A percentile compares a stretch with the other conserved stretches of the same genome.
These are phyloP conservation scores for Diadema setosum DNA, from an alignment of 35 echinoderm and acorn worm species.

Conservation along the genomic window DNA sequence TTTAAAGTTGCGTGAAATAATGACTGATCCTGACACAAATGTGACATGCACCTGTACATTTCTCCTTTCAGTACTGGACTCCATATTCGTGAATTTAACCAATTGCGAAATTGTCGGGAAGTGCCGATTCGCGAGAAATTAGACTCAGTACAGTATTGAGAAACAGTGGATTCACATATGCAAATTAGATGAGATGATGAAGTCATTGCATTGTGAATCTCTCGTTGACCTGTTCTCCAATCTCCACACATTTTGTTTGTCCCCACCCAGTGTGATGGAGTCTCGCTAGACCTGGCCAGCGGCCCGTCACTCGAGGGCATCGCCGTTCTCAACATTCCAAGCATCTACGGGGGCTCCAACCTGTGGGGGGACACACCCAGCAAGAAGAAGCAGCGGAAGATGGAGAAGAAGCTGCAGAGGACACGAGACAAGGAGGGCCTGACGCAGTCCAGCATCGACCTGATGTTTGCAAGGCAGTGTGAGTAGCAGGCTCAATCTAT, in stretches of 20 bases:
- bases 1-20: no score
- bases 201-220: no score
- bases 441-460: constrained; percentile 84
- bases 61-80: no score
- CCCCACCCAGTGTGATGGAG: constrained; percentile 79
- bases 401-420: constrained; percentile 79
- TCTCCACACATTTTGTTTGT: not conserved
- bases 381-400: constrained; percentile 75
- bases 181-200: no score
- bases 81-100: no score
- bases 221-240: not conserved
- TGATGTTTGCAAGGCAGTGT: constrained; percentile 92
- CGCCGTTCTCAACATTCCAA: constrained; percentile 95
- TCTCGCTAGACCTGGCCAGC: constrained; percentile 93
- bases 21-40: no score
- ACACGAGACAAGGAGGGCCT: constrained; percentile 64
- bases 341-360: constrained; percentile 96
- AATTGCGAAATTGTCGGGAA: no score
- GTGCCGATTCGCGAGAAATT: no score
- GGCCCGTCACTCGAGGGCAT: constrained; percentile 91
- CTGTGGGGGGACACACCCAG: constrained; percentile 96
- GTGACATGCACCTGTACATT: no score
- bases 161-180: no score
- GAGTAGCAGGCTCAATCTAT: no score
- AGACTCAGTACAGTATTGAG: no score